Base-by-base conservation (phyloP, 2,113 vertebrate species). In the Corythoichthys intestinalis region DNA sequence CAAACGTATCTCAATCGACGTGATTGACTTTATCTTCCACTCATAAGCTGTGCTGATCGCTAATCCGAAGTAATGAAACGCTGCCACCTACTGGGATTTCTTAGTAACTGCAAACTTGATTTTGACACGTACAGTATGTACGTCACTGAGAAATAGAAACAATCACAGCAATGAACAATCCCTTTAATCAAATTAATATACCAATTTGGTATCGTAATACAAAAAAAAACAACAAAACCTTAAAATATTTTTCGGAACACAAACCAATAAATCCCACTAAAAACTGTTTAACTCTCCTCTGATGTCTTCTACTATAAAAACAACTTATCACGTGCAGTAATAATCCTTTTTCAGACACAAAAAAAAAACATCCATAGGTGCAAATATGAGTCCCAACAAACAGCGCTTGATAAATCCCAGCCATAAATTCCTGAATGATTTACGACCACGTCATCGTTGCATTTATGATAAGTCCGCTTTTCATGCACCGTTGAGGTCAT, bases 291-390 rank as follows among this genome's bases (percentile, higher is more conserved):
- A 83, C 74, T 47, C 75, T 76, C 63, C 73, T 83, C 78, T 83
- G 81, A 86, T 81, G 76, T 85, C 67, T 61, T 72, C 79, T 73
- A 74, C 70, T 72, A 78, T 86, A 74, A 85, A 87, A 74, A 80
- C 67, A 58, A 49, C 62, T 73, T 65, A 70, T 82, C 78, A 46
- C 70, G 17, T 71, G 71, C 74, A 73, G 67, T 75, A 79, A 82
- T 13, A 57, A 71, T 66, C 34, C 59, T 10, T 67, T 72, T 72
- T 62, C 56, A 44, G 28, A 10, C 2, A 20, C n/a, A 71, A 70
- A 38, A 67, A 67, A 74, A 67, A 72, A 67, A 68, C 66, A 7
- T 17, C 14, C 50, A 38, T 20, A 71, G 47, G 49, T 77, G 66
- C 66, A 77, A 76, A 71, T 69, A 63, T 48, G 53, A 79, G 34